Evolutionary conservation across 2,888 invertebrate species (phyloP).

Genomic region (Atherix ibis): DNA sequence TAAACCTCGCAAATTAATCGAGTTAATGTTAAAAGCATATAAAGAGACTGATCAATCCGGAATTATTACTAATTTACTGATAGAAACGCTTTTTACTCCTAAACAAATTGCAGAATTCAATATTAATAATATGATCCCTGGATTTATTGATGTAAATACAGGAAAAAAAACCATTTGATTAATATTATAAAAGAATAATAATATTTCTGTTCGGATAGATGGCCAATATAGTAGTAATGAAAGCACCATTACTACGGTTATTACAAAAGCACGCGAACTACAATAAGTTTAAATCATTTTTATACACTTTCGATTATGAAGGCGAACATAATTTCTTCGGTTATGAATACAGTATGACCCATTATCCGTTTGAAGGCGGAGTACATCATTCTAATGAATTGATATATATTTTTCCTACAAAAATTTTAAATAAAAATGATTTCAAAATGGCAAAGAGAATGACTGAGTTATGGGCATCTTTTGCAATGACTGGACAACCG

Average conservation of each 20-base stretch:
- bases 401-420: conserved; percentile 37
- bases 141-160: conserved; percentile 35
- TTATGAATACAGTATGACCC: conserved; percentile 27
- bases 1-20: too few relatives aligned
- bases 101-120: conserved; percentile 25
- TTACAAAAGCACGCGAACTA: conserved; percentile 20
- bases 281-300: conserved; percentile 24
- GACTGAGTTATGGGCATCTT: conserved; percentile 33
- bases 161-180: background rate
- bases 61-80: conserved; percentile 25
- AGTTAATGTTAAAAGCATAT: too few relatives aligned
- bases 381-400: conserved; percentile 44
- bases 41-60: too few relatives aligned
- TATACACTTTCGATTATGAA: conserved; percentile 36
- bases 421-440: conserved; percentile 24
- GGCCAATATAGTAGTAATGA: too few relatives aligned
- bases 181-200: conserved; percentile 1
- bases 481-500: conserved; percentile 26
- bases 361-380: conserved; percentile 36
- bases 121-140: conserved; percentile 32
- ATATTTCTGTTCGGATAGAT: too few relatives aligned
- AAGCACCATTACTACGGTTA: conserved; percentile 32
- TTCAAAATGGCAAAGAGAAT: conserved; percentile 31
- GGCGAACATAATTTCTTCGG: conserved; percentile 32
- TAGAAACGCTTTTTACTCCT: conserved; percentile 28